Evolutionary conservation across 92 coral and sea anemone species (phyloP), one percentile per base, ranked within the genome.

Genomic region (Diadumene lineata): DNA sequence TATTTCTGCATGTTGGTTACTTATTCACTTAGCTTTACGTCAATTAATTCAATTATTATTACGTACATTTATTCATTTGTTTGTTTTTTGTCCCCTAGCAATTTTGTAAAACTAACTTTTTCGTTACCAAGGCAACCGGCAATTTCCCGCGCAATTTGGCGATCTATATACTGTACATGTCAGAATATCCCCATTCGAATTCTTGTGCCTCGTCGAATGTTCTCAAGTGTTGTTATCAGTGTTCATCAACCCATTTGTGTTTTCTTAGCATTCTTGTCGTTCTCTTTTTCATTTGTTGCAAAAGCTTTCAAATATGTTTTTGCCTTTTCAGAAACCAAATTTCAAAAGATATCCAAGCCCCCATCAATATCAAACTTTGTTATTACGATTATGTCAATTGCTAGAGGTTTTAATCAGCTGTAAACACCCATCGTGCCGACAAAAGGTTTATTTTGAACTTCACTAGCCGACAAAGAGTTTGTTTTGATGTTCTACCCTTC

Each of bases 401-500:
- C 13, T 38, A 13, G 48, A 38, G 6, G 48, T 38, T 38, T n/a
- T 38, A 38, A 38, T 13, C 48, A 19, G 53, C 27, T 50, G 0
- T 3, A 43, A 48, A 69, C 74, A 55, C 34, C 27, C 27, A 60
- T 31, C 43, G 30, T 62, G 30, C 61, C 51, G 75, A n/a, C 26
- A 29, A 43, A 22, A 55, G 24, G 64, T 51, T 28, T 28, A 55
- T 27, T 69, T 55, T 51, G 50, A 70, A 23, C 74, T 34, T 56
- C 44, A 46, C 44, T 44, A 2, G 38, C 75, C 75, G 64, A 31
- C 43, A 55, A 70, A 50, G 26, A n/a, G 34, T 13, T 48, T 56
- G 61, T 70, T 30, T 28, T 51, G 75, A 55, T 70, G 44, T 70
- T 48, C 64, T 50, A 70, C 46, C 30, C 28, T 11, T 33, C 60